Evolutionary conservation across 2,797 vertebrate species (phyloP), one percentile per base, ranked within the genome.

Genomic region (Diceros bicornis): DNA sequence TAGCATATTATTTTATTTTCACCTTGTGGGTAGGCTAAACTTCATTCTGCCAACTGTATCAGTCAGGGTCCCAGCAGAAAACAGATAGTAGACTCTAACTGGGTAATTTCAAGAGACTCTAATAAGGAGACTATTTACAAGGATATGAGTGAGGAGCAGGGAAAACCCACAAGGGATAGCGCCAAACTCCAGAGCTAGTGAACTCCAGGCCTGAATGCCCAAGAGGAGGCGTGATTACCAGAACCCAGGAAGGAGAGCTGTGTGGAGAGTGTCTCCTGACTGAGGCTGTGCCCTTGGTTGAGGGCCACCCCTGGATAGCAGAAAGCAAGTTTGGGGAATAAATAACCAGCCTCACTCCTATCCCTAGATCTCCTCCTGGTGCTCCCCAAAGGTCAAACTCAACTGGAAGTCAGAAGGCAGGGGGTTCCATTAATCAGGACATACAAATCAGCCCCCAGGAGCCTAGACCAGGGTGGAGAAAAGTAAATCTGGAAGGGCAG

Each of bases 1-100:
- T 75, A 88, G 34, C 25, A 50, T 10, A 6, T 88, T 96, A 78
- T 92, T 96, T 96, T 92, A 93, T 95, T 96, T 96, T 74, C 25
- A 62, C 61, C 47, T 61, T 82, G 41, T 52, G 44, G 5, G 13
- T 82, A 94, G 64, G 50, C 50, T 82, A 90, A 95, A 78, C 96
- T 93, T 95, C 55, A 92, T 86, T 96, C 69, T 95, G 21, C 55
- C 25, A 82, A 44, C 25, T 44, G 37, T 86, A 52, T 86, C 89
- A 89, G 64, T 84, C 59, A 92, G 86, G 18, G 82, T 74, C 86
- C 68, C 89, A 86, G 89, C 75, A 91, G 75, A 74, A 93, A 78
- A 84, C 86, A 83, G 57, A 94, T 86, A 61, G 47, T 44, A 83
- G 34, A 50, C 29, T 69, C 8, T 77, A 87, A 88, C 13, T 91